A percentile compares a stretch with the other conserved stretches of the same genome.
These are phyloP conservation scores for Anthopleura sola DNA, from an alignment of 64 coral and sea anemone species.

Conservation along the genomic window DNA sequence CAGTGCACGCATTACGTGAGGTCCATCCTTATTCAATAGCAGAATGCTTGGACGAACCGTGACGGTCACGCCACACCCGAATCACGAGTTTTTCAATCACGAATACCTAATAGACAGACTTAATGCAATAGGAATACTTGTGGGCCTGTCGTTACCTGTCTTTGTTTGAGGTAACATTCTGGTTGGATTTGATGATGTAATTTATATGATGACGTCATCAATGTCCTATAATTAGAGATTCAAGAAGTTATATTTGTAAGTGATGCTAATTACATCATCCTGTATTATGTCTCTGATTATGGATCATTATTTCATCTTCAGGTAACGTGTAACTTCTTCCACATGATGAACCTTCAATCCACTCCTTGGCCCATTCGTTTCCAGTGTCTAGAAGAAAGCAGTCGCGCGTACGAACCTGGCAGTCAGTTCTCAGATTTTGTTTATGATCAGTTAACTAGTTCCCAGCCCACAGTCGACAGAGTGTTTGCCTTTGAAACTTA, in stretches of 20 bases:
- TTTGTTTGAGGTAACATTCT: not conserved
- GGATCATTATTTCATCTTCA: not conserved
- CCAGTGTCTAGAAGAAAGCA: conserved; percentile 82
- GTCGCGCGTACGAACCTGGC: conserved; percentile 91
- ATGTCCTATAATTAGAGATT: not conserved
- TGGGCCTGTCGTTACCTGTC: no score
- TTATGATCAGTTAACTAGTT: conserved; percentile 25
- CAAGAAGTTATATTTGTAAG: no score
- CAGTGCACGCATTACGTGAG: no score
- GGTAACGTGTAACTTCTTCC: conserved; percentile 96
- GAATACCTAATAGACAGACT: no score
- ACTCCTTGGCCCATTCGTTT: conserved; percentile 74
- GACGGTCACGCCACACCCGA: no score
- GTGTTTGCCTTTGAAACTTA: conserved; percentile 56
- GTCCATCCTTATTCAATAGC: no score
- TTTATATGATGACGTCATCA: not conserved
- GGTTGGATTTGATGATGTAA: not conserved
- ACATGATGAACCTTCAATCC: conserved; percentile 77
- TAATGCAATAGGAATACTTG: no score
- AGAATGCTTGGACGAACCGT: no score
- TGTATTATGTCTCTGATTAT: not conserved
- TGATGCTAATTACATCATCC: no score
- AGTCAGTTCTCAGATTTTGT: conserved; percentile 91
- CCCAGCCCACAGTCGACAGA: conserved; percentile 40
- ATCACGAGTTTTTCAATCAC: no score